Base-by-base conservation (phyloP, 2,888 invertebrate genomes). In the Macrophya annulata region DNA sequence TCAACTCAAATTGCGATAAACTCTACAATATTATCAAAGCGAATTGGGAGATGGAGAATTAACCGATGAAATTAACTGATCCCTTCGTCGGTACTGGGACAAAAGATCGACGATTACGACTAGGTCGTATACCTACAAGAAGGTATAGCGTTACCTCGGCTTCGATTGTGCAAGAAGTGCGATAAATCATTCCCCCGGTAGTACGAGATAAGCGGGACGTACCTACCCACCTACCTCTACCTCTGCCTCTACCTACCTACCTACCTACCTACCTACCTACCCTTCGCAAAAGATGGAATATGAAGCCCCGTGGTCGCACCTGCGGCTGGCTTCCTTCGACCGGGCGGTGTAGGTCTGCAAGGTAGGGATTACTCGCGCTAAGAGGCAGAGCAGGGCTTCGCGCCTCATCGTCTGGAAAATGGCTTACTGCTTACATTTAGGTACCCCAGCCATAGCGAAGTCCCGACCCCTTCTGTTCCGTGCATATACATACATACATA, bases 391-490 rank as follows among this genome's bases (percentile, higher is more conserved):
- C 48, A 88, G 92, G 93, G 92, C 92, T 93, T 93, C 93, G 92
- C 92, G 93, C 92, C 92, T 93, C 93, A 93, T 93, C 93, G 93
- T 93, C 93, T 93, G 93, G 93, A 93, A 93, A 93, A 93, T 93
- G 92, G 93, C 93, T 93, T 93, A 93, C 93, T 90, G 93, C 92
- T 93, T 92, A 92, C 92, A 93, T 92, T 92, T 91, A 91, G 92
- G 89, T 89, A 89, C 89, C 90, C 85, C 84, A 85, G 86, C 86
- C 84, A 85, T 72, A 31, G 76, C 62, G 17, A 51, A 62, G 40
- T 21, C 71, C 8, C 65, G 68, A 72, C 71, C 81, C 82, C 82
- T 82, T 86, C 37, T 71, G 76, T 62, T 40, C 51, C 74, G 43
- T 62, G 21, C 51, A 43, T n/a, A 65, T 25, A 37, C 62, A 15